Evolutionary conservation across 2,888 invertebrate genomes (phyloP).

Genomic region (Horisme vitalbata): DNA sequence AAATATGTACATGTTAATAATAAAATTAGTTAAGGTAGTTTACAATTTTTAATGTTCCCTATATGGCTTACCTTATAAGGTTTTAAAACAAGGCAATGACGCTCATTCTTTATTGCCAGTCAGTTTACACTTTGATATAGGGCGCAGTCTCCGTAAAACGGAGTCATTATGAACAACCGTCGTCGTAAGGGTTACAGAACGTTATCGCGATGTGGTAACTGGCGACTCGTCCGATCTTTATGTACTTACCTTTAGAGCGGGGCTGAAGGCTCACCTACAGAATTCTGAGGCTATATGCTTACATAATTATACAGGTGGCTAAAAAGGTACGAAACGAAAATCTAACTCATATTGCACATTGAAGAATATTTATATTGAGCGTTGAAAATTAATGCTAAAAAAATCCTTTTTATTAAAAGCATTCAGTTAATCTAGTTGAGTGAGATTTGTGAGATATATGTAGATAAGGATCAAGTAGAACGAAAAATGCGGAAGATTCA

Average conservation of each 20-base stretch:
- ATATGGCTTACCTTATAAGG: no score
- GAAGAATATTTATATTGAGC: no score
- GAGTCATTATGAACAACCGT: constrained; percentile 3
- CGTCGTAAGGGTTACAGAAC: constrained; percentile 11
- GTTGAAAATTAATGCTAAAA: no score
- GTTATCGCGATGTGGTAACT: constrained; percentile 13
- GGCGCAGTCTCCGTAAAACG: background rate
- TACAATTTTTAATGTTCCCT: no score
- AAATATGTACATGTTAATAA: no score
- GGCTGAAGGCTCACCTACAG: no score
- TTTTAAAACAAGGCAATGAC: background rate
- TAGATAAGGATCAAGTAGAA: constrained; percentile 15
- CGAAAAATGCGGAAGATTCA: constrained; percentile 13
- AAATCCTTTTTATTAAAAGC: no score
- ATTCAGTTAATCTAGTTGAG: no score
- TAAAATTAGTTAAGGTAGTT: no score
- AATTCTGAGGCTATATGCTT: background rate
- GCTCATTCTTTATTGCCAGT: background rate
- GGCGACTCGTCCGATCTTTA: background rate
- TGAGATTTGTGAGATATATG: constrained; percentile 9
- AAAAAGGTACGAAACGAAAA: no score
- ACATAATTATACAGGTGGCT: no score
- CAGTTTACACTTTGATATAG: background rate
- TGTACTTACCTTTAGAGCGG: constrained; percentile 5
- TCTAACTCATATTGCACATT: no score